A percentile compares a stretch with the other conserved stretches of the same genome.
Conservation (phyloP, 2,888 invertebrate genomes). For the Masnerella sp. region DNA sequence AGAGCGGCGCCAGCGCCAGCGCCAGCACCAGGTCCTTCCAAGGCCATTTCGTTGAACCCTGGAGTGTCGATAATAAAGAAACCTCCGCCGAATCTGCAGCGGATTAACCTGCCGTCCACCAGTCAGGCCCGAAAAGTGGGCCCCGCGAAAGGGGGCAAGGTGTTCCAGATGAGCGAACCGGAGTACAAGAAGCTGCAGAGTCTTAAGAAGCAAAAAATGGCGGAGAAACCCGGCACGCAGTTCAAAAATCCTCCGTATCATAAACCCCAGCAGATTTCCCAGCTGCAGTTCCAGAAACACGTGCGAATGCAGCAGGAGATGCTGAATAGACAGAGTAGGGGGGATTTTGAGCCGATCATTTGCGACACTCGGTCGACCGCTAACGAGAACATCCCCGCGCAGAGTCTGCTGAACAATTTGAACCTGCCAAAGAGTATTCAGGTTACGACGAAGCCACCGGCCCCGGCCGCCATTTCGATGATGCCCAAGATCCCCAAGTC, state of each 20-base stretch:
- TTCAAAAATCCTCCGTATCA: conserved; percentile 60
- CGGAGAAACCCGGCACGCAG: too few species aligned
- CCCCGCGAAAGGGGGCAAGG: conserved; percentile 83
- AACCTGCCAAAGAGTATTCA: conserved; percentile 76
- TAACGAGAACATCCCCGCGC: conserved; percentile 73
- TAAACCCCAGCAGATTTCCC: conserved; percentile 65
- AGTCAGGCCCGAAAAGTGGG: conserved; percentile 53
- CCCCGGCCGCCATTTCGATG: conserved; percentile 76
- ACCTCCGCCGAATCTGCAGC: conserved; percentile 73
- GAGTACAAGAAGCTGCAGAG: conserved; percentile 85
- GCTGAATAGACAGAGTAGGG: conserved; percentile 73
- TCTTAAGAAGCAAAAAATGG: conserved; percentile 79
- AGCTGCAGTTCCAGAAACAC: conserved; percentile 74
- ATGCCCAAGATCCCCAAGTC: conserved; percentile 90
- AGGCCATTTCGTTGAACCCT: conserved; percentile 70
- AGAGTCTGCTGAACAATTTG: conserved; percentile 73
- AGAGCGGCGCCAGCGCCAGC: neutral
- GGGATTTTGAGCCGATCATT: conserved; percentile 76
- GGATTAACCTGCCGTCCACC: conserved; percentile 68
- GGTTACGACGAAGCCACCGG: conserved; percentile 71
- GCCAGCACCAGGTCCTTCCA: conserved; percentile 60
- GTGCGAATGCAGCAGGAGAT: conserved; percentile 75
- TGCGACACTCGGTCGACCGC: conserved; percentile 74
- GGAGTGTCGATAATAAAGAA: conserved; percentile 76
- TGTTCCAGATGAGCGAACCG: conserved; percentile 87